Evolutionary conservation across 35 echinoderm and acorn worm genomes (phyloP), one percentile per base, ranked within the genome.

Genomic region (Ptychodera flava): DNA sequence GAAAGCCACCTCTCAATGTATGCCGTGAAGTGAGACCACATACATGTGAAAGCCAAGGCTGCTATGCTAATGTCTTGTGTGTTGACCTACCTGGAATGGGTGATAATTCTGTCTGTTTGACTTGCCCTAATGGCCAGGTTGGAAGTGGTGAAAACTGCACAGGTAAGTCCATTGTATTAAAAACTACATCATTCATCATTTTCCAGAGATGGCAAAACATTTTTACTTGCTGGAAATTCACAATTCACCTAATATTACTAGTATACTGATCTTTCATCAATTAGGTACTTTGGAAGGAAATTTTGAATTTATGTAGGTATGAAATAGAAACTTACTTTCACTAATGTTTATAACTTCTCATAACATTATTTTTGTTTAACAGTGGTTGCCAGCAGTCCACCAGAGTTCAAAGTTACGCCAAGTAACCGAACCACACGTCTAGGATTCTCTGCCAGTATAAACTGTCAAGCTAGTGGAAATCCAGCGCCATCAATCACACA

Each of bases 121-220:
- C 94, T 82, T 98, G 95, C 37, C 95, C 95, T 1, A 35, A 84
- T 16, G 92, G 90, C 0, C 36, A 88, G 30, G 80, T 90, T 37
- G 95, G 95, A 2, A 88, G 88, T 92, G 95, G 95, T 28, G 80
- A 34, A 52, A 36, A 86, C 28, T 98, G 95, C 36, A 92, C 78
- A 85, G 88, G 95, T 98, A 88, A 86, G 92, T 81, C n/a, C 45
- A 64, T n/a, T n/a, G n/a, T n/a, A n/a, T n/a, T n/a, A n/a, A n/a
- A n/a, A n/a, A n/a, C n/a, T n/a, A n/a, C n/a, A n/a, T n/a, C n/a
- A n/a, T n/a, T n/a, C n/a, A n/a, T n/a, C n/a, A n/a, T n/a, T n/a
- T n/a, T n/a, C n/a, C 78, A 29, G 28, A 32, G n/a, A 38, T 85
- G 16, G 83, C 28, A 16, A 22, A 0, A 15, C 22, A 16, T 22